Evolutionary conservation across 2,113 vertebrate species (phyloP), one percentile per base, ranked within the genome.

Genomic region (human (Homo sapiens)): DNA sequence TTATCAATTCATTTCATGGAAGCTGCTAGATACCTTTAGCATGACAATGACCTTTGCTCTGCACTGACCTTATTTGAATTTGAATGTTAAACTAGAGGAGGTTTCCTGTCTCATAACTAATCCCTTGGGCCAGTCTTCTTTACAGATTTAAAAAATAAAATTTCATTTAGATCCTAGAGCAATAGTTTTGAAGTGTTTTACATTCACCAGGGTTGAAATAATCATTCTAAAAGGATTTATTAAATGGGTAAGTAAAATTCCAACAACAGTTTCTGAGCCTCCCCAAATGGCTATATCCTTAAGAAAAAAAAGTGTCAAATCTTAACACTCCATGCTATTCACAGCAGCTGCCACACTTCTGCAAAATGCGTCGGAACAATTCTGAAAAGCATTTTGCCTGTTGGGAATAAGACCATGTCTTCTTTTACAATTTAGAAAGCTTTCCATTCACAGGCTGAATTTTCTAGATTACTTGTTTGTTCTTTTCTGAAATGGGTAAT

Each of bases 281-380:
- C 93, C 97, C 93, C 94, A 97, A 97, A 97, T 97, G 97, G 89
- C 94, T 98, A 95, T 97, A 95, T 95, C 94, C 90, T 97, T 95
- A 89, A 97, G 64, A 43, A 8, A 68, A 22, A 89, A 96, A 93
- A 93, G 97, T 95, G 94, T 98, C 95, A 97, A 96, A 93, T 98
- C 95, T 97, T 95, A 90, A 94, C 97, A 96, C 94, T 97, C 66
- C 73, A 78, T 92, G 96, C 94, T 97, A 94, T 95, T 98, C 95
- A 52, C 95, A 98, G 97, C 96, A 95, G 96, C 97, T 98, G 96
- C 93, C 86, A 89, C 95, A 95, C 98, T 98, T 95, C 92, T 96
- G 94, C 90, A 94, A 93, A 90, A 98, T 89, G 80, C 93, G 4
- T 59, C 64, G 3, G 93, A 97, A 68, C 55, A 52, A 89, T 94